Base-by-base conservation (phyloP, 2,888 invertebrate genomes). In the Nematopogon swammerdamellus region DNA sequence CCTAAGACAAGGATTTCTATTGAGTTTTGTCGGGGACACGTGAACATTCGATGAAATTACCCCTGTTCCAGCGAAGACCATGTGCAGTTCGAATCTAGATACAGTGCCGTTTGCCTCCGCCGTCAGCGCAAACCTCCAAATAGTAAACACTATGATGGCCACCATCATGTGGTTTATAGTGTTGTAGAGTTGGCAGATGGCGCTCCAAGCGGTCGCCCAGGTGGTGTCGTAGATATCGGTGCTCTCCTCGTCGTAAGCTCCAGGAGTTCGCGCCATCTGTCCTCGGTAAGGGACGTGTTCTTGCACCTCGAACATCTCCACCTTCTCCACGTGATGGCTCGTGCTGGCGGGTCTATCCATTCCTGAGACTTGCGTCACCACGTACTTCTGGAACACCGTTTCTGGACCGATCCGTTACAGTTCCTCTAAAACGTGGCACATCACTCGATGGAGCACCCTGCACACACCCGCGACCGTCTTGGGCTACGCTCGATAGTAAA, bases 261-360 rank as follows among this genome's bases (percentile, higher is more conserved):
- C 65, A 0, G 79, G 76, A 1, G 75, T 74, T 45, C 70, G 56
- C 0, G 77, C 77, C 44, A 77, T 53, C 50, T 76, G 77, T 0
- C 74, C 74, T 51, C 75, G 75, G 53, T 79, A 77, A 2, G 79
- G 79, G 6, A 79, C 72, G 53, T 79, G 79, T 51, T 79, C 79
- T 42, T 77, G 61, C 2, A 79, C 76, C 57, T 79, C 77, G 53
- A 65, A 77, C 60, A 77, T 67, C 55, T 79, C 79, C 55, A 79
- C 63, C 53, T 65, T 63, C 47, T 77, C 76, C 44, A 72, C 58
- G 0, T 46, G 46, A 3, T 50, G 76, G 71, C 54, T 76, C 19
- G 50, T 50, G 74, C 51, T 74, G 14, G n/a, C n/a, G 49, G 50
- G 50, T 18, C 50, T 42, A 19, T 50, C 50, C 50, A 50, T 50